Conservation (phyloP, 2,888 invertebrate species). For the Stenchaetothrips biformis region DNA sequence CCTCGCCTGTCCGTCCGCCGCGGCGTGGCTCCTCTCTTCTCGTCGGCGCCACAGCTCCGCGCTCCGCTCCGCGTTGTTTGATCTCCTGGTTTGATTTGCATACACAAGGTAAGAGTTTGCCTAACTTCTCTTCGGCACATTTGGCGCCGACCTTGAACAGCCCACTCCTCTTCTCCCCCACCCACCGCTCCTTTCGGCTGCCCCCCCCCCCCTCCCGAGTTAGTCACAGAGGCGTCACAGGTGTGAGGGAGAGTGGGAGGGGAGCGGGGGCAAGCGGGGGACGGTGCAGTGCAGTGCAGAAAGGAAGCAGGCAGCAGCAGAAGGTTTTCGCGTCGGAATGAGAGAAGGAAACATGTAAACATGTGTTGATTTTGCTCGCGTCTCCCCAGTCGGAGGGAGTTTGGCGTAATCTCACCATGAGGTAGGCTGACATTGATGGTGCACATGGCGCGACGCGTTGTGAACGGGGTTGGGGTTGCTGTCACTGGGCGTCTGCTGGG, state of each 20-base stretch:
- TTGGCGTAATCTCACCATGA: not conserved
- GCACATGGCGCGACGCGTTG: constrained; percentile 4
- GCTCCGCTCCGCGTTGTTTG: not conserved
- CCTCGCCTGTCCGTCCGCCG: not conserved
- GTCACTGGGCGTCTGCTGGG: not conserved
- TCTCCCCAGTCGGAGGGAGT: not conserved
- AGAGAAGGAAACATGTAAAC: constrained; percentile 14
- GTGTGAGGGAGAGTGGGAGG: constrained; percentile 16
- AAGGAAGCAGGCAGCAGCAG: not conserved
- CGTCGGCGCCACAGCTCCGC: too few species aligned
- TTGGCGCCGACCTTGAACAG: constrained; percentile 12
- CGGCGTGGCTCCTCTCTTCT: not conserved
- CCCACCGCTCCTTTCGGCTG: not conserved
- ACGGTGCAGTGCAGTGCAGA: constrained; percentile 8
- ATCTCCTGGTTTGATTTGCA: constrained; percentile 14
- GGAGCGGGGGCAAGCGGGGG: not conserved
- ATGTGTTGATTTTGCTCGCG: not conserved
- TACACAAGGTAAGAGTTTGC: constrained; percentile 21
- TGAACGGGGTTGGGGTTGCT: not conserved
- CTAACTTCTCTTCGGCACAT: constrained; percentile 15
- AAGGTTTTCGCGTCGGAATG: not conserved
- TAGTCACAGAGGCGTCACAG: constrained; percentile 22
- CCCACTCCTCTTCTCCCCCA: constrained; percentile 1
- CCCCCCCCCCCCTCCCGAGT: not conserved
- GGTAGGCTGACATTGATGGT: not conserved